phyloP scores from a whole-genome alignment of 2,113 vertebrate genomes.

The Phalacrocorax carbo region DNA sequence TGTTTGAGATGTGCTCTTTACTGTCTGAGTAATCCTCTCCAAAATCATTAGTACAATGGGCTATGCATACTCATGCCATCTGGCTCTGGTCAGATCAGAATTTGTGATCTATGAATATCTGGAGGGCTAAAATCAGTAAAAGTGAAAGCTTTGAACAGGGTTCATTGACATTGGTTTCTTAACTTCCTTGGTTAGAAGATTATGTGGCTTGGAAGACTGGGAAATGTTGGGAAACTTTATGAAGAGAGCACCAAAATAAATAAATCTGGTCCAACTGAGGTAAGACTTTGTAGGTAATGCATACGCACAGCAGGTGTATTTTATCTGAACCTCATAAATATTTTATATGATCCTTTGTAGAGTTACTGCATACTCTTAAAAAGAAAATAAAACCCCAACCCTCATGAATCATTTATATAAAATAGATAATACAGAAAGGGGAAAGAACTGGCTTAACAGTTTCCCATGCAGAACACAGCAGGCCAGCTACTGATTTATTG shows the following conservation, averaged over 20 bases:
- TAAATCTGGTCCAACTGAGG: background rate
- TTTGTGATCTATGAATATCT: background rate
- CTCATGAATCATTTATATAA: background rate
- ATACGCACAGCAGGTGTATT: background rate
- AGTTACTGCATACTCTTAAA: background rate
- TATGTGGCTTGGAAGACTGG: background rate
- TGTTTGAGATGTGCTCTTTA: background rate
- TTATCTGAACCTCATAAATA: slow-evolving; percentile 11
- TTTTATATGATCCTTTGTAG: slow-evolving; percentile 13
- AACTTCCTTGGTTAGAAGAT: background rate
- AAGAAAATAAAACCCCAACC: background rate
- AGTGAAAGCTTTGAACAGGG: background rate
- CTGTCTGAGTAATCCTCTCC: background rate
- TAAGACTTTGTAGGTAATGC: background rate
- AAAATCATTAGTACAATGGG: background rate
- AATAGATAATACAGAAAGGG: background rate
- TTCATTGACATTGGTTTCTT: background rate
- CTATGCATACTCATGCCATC: background rate
- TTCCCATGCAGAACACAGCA: background rate
- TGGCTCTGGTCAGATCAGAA: background rate
- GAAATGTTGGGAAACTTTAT: background rate
- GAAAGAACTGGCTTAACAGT: background rate
- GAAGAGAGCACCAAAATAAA: background rate
- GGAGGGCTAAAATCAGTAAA: background rate
- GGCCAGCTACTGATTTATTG: background rate